These are phyloP conservation scores for Tortrix viridana DNA, from an alignment of 2,888 invertebrate genomes.

Conservation along the genomic window DNA sequence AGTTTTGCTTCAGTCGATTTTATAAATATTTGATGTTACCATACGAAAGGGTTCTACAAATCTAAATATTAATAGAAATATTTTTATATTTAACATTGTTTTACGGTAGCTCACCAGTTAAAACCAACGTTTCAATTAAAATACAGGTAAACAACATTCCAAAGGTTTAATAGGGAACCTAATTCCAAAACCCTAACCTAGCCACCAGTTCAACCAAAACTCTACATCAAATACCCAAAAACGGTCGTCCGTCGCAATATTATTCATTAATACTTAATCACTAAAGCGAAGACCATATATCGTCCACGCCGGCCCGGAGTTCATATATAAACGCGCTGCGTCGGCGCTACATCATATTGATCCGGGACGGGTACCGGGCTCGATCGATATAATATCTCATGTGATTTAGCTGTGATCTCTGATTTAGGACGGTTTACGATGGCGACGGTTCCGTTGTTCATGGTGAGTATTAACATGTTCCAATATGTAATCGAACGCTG, in stretches of 20 bases:
- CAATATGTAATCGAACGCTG: too few species aligned
- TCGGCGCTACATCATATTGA: slow-evolving; percentile 42
- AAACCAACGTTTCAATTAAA: too few species aligned
- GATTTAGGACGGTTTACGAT: slow-evolving; percentile 40
- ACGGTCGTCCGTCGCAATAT: slow-evolving; percentile 3
- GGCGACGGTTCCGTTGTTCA: slow-evolving; percentile 42
- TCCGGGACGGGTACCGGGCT: slow-evolving; percentile 45
- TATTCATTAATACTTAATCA: slow-evolving; percentile 19
- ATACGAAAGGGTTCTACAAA: too few species aligned
- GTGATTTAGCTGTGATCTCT: slow-evolving; percentile 54
- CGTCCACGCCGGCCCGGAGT: slow-evolving; percentile 7
- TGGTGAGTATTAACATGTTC: slow-evolving; percentile 40
- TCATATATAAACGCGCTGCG: slow-evolving; percentile 47
- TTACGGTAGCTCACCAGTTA: too few species aligned
- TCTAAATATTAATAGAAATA: too few species aligned
- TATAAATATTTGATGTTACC: too few species aligned
- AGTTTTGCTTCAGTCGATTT: too few species aligned
- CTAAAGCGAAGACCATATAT: slow-evolving; percentile 32
- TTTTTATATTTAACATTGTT: too few species aligned
- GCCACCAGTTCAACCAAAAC: background rate
- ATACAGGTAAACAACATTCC: too few species aligned
- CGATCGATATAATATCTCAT: slow-evolving; percentile 49
- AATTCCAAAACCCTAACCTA: background rate
- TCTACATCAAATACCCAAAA: slow-evolving; percentile 21
- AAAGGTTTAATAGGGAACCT: background rate